Conservation (phyloP, 1,140 invertebrate genomes). For the Araneus ventricosus region DNA sequence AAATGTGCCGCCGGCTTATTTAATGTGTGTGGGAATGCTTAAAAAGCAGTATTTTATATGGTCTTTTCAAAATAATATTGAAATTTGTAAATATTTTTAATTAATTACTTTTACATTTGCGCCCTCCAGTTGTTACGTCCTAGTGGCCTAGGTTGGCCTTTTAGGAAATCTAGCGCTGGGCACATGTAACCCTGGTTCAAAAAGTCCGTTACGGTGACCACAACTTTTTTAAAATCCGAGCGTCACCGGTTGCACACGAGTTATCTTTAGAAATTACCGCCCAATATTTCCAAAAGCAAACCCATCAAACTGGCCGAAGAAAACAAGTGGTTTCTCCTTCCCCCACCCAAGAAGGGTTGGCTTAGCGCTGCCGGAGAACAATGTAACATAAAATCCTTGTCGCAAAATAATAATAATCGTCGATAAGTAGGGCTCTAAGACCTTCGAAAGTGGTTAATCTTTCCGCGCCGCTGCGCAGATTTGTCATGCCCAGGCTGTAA, state of each 20-base stretch:
- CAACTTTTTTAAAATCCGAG: neutral
- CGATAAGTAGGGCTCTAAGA: slow-evolving; percentile 54
- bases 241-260: neutral
- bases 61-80: too few relatives aligned
- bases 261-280: neutral
- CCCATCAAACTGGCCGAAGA: neutral
- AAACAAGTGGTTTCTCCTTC: neutral
- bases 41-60: too few relatives aligned
- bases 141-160: too few relatives aligned
- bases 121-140: too few relatives aligned
- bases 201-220: neutral
- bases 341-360: slow-evolving; percentile 4
- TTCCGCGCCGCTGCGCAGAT: slow-evolving; percentile 65
- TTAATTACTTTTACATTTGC: too few relatives aligned
- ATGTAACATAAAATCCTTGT: slow-evolving; percentile 69
- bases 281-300: slow-evolving; percentile 40
- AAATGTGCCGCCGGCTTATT: too few relatives aligned
- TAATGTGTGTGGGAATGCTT: too few relatives aligned
- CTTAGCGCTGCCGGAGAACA: slow-evolving; percentile 56
- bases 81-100: too few relatives aligned
- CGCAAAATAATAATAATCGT: slow-evolving; percentile 61
- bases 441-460: slow-evolving; percentile 71
- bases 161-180: too few relatives aligned
- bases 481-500: slow-evolving; percentile 63
- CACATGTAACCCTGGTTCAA: too few relatives aligned